Conservation (phyloP, 2,888 invertebrate genomes). For the Ophion ellenae region DNA sequence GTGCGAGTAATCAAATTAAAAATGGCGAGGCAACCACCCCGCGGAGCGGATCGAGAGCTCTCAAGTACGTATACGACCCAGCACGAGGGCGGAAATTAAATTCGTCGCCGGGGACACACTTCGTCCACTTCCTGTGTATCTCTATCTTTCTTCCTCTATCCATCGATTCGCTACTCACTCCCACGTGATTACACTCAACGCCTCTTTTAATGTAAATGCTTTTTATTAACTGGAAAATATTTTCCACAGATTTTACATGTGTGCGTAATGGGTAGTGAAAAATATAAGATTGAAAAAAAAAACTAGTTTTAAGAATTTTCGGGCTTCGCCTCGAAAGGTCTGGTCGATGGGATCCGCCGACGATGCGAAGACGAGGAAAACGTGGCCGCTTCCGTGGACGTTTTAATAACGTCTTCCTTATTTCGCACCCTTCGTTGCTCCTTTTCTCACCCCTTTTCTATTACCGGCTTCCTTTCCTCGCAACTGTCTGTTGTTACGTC, state of each 20-base stretch:
- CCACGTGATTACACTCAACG: neutral
- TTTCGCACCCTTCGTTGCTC: slow-evolving; percentile 46
- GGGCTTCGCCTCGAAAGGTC: neutral
- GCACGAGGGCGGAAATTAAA: slow-evolving; percentile 53
- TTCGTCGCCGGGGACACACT: slow-evolving; percentile 32
- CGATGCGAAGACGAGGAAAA: neutral
- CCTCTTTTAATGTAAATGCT: neutral
- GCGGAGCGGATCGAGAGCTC: neutral
- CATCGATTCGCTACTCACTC: neutral
- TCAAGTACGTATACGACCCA: slow-evolving; percentile 32
- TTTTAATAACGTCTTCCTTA: slow-evolving; percentile 67
- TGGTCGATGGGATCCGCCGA: slow-evolving; percentile 22
- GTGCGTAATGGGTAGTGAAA: neutral
- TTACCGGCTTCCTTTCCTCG: neutral
- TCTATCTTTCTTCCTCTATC: slow-evolving; percentile 6
- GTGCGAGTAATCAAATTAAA: slow-evolving; percentile 33
- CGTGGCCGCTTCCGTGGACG: slow-evolving; percentile 30
- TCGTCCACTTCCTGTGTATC: slow-evolving; percentile 19
- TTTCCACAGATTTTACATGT: neutral
- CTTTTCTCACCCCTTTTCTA: neutral
- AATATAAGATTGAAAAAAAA: neutral
- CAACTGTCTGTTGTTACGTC: slow-evolving; percentile 27
- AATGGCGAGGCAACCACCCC: slow-evolving; percentile 8
- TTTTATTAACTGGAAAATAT: neutral
- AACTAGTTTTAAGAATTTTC: neutral